Evolutionary conservation across 2,797 vertebrate species (phyloP).

Genomic region (Sebastes minor): DNA sequence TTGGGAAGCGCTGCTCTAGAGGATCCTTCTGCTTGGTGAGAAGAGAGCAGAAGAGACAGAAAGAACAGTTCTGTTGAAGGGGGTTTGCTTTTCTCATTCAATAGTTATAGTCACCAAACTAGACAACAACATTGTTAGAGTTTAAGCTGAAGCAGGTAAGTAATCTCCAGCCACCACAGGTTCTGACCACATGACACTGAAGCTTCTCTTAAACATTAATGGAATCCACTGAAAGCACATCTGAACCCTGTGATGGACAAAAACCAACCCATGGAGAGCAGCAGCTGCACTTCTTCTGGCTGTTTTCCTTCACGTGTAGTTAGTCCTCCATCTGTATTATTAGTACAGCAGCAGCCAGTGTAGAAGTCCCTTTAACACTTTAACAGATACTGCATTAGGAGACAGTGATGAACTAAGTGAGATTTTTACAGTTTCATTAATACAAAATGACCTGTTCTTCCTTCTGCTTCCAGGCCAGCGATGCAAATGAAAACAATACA

Average conservation of each 20-base stretch:
- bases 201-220: neutral
- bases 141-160: neutral
- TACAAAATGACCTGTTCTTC: constrained; percentile 9
- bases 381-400: neutral
- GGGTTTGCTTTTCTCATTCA: neutral
- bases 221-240: neutral
- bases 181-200: neutral
- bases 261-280: neutral
- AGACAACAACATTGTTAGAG: neutral
- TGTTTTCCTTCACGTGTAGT: neutral
- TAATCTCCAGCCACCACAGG: neutral
- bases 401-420: neutral
- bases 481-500: neutral
- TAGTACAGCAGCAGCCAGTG: neutral
- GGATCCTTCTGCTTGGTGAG: neutral
- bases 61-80: neutral
- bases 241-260: neutral
- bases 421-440: neutral
- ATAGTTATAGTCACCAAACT: neutral
- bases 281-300: neutral
- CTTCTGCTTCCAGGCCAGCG: neutral
- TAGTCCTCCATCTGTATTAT: neutral
- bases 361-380: neutral
- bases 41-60: neutral
- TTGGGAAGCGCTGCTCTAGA: no score